Conservation (phyloP, 2,113 vertebrate species). For the Otus sunia region DNA sequence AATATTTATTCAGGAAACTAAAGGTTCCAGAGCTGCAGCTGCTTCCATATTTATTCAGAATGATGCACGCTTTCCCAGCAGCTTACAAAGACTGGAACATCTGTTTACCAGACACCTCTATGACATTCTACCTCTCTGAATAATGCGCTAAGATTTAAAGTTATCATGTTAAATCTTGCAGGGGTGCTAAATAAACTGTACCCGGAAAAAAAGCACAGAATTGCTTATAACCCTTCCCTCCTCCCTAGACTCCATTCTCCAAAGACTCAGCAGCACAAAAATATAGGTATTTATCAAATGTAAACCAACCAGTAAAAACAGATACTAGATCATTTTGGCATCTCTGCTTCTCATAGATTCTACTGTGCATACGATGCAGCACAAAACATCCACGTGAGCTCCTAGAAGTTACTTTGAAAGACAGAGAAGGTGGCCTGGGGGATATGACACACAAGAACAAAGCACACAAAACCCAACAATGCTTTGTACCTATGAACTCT, state of each 20-base stretch:
- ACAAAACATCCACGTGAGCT: neutral
- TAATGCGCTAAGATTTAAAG: slow-evolving; percentile 9
- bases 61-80: slow-evolving; percentile 1
- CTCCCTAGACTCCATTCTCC: neutral
- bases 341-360: neutral
- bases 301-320: neutral
- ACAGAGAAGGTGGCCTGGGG: neutral
- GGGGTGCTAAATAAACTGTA: slow-evolving; percentile 33
- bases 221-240: neutral
- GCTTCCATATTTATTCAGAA: neutral
- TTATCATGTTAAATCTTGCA: slow-evolving; percentile 7
- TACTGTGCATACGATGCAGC: neutral
- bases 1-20: neutral
- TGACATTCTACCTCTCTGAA: neutral
- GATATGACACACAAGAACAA: neutral
- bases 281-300: neutral
- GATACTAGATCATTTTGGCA: neutral
- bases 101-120: slow-evolving; percentile 62
- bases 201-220: neutral
- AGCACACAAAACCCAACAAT: neutral
- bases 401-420: neutral
- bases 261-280: neutral
- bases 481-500: neutral
- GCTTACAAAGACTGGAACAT: slow-evolving; percentile 34
- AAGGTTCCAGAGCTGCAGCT: slow-evolving; percentile 21